phyloP scores from a whole-genome alignment of 2,113 vertebrate genomes.

The Vimba vimba region DNA sequence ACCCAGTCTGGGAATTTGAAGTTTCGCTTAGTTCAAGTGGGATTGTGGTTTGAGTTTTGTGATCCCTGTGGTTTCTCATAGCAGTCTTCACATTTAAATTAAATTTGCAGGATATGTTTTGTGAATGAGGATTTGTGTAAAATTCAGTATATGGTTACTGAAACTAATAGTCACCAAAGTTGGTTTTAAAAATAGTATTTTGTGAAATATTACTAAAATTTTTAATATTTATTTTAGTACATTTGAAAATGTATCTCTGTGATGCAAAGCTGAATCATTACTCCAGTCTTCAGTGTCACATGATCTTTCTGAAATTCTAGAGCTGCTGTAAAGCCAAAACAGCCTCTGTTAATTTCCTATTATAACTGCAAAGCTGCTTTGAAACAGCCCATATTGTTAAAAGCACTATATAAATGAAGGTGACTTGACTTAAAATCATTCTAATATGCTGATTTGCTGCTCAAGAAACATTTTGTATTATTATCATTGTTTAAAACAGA shows the following conservation, averaged over 20 bases:
- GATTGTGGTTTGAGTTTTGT: slow-evolving; percentile 49
- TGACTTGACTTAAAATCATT: background rate
- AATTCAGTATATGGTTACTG: background rate
- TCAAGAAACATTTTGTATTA: background rate
- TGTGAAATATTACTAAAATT: background rate
- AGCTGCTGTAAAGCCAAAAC: too few relatives aligned
- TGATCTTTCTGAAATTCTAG: background rate
- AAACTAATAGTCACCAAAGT: background rate
- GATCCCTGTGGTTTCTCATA: slow-evolving; percentile 37
- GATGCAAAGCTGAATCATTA: background rate
- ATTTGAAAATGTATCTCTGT: background rate
- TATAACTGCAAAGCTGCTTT: too few relatives aligned
- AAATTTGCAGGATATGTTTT: background rate
- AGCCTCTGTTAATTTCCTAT: too few relatives aligned
- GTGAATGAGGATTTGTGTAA: background rate
- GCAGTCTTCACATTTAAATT: slow-evolving; percentile 12
- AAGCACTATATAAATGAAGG: too few relatives aligned
- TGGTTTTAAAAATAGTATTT: background rate
- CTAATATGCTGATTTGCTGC: background rate
- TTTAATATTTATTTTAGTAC: background rate
- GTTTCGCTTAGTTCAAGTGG: slow-evolving; percentile 51
- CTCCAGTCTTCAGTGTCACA: background rate
- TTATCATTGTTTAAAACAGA: background rate
- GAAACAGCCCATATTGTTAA: too few relatives aligned
- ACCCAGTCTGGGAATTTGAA: slow-evolving; percentile 69